Evolutionary conservation across 64 coral and sea anemone genomes (phyloP).

Genomic region (Stylophora pistillata): DNA sequence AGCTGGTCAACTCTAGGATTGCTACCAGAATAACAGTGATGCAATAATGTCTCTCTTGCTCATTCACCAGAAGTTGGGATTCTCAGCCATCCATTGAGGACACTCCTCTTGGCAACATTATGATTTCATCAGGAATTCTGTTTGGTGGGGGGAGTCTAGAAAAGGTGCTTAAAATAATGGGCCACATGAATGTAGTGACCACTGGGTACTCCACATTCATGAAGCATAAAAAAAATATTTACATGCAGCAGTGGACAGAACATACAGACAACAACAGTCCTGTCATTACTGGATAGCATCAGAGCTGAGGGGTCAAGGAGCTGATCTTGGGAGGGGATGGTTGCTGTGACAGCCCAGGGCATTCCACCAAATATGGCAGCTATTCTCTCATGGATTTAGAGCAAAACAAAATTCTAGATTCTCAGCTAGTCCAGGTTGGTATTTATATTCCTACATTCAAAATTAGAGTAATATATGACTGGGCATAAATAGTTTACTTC

Average conservation of each 20-base stretch:
- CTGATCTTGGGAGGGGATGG: slow-evolving; percentile 13
- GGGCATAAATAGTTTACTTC: too few species aligned
- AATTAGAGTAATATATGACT: background rate
- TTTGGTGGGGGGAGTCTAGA: slow-evolving; percentile 45
- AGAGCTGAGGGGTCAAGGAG: slow-evolving; percentile 21
- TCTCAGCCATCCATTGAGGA: slow-evolving; percentile 23
- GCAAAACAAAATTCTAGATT: slow-evolving; percentile 38
- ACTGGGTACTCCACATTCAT: too few species aligned
- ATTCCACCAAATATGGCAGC: background rate
- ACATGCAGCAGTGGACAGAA: too few species aligned
- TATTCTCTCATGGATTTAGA: slow-evolving; percentile 22
- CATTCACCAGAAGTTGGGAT: slow-evolving; percentile 32
- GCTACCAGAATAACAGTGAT: slow-evolving; percentile 8
- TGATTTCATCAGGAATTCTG: slow-evolving; percentile 36
- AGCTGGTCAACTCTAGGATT: slow-evolving; percentile 1
- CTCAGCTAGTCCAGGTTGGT: slow-evolving; percentile 18
- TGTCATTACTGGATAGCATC: slow-evolving; percentile 1
- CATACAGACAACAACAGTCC: slow-evolving; percentile 30
- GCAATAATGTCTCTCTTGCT: slow-evolving; percentile 32
- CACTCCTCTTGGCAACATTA: slow-evolving; percentile 28
- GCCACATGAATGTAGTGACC: slow-evolving; percentile 45
- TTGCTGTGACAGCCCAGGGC: too few species aligned
- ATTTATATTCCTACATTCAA: background rate
- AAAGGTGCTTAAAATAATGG: slow-evolving; percentile 30
- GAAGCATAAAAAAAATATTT: too few species aligned